Percentiles rank a stretch among this genome's conserved stretches.
phyloP scores from a whole-genome alignment of 2,113 vertebrate species.

The Coptodon bakossiorum region DNA sequence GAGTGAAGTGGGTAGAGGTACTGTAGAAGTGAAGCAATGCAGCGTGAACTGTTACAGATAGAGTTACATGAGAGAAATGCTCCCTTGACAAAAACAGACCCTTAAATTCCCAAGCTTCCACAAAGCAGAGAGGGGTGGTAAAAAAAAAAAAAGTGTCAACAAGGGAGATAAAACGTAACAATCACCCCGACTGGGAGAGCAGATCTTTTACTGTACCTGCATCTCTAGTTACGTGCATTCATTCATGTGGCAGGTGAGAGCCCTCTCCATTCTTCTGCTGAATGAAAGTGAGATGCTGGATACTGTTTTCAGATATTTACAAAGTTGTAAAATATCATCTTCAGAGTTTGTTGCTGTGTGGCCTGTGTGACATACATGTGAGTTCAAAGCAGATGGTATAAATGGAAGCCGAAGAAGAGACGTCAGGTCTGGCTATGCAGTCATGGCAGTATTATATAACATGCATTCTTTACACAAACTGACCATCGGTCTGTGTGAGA shows the following conservation, averaged over 20 bases:
- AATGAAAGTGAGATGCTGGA: conserved; percentile 10
- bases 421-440: conserved; percentile 6
- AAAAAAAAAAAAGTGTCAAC: neutral
- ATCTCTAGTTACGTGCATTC: conserved; percentile 52
- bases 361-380: neutral
- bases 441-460: neutral
- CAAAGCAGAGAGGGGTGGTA: neutral
- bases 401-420: conserved; percentile 13
- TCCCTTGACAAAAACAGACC: conserved; percentile 6
- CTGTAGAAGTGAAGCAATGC: conserved; percentile 3
- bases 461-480: neutral
- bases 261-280: neutral
- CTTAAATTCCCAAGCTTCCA: conserved; percentile 20
- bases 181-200: neutral
- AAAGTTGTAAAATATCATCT: conserved; percentile 18
- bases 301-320: neutral
- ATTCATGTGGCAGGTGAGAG: conserved; percentile 32
- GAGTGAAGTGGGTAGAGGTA: neutral
- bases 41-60: conserved; percentile 35
- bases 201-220: neutral
- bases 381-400: neutral
- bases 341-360: neutral
- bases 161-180: neutral
- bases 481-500: neutral
- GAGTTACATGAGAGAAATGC: conserved; percentile 36